phyloP scores from a whole-genome alignment of 2,113 vertebrate species.

The Raja brachyura region DNA sequence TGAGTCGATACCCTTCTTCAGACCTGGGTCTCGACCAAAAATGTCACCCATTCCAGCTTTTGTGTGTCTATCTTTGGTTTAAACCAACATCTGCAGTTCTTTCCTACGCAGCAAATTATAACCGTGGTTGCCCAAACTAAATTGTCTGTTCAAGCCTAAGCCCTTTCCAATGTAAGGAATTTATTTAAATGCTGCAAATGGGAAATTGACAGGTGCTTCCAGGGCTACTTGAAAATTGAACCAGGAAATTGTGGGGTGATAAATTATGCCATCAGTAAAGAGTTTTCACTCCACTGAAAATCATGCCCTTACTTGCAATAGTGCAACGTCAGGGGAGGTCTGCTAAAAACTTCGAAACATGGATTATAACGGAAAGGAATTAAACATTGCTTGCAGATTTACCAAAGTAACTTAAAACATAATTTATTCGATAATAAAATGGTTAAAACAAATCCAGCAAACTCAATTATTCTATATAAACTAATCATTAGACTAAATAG shows the following conservation, averaged over 20 bases:
- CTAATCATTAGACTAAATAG: not conserved
- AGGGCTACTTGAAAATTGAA: not conserved
- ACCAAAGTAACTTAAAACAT: not conserved
- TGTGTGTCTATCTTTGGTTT: no score
- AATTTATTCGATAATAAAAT: not conserved
- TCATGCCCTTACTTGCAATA: not conserved
- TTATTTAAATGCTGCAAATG: not conserved
- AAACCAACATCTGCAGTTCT: no score
- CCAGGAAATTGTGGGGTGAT: not conserved
- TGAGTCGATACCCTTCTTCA: no score
- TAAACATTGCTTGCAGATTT: not conserved
- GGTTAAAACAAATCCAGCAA: not conserved
- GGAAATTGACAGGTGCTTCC: slow-evolving; percentile 18
- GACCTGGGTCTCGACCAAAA: no score
- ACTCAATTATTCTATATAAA: not conserved
- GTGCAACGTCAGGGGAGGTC: not conserved
- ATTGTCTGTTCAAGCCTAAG: no score
- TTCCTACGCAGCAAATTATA: no score
- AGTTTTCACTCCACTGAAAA: not conserved
- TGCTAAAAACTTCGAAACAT: not conserved
- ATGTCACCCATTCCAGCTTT: no score
- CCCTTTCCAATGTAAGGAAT: no score
- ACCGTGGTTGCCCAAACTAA: not conserved
- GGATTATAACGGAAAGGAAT: not conserved
- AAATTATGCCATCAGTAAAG: not conserved